A percentile compares a stretch with the other conserved stretches of the same genome.
These are phyloP conservation scores for Caenorhabditis brenneri DNA, from an alignment of 1,140 invertebrate species.

Conservation along the genomic window DNA sequence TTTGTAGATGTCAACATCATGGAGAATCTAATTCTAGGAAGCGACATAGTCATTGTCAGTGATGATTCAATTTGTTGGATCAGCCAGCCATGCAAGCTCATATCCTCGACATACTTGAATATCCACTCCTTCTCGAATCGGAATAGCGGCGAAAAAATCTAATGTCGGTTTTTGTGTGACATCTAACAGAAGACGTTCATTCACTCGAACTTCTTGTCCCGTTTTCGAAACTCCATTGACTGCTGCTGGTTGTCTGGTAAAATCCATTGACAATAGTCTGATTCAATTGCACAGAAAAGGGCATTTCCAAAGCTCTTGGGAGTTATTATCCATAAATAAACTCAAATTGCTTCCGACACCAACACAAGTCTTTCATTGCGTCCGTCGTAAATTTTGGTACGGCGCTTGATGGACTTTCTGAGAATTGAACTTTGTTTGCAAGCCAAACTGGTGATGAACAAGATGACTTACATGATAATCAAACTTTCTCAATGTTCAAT, in stretches of 20 bases:
- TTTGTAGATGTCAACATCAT: conserved; percentile 72
- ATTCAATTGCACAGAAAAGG: too few relatives aligned
- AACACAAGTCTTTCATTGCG: too few relatives aligned
- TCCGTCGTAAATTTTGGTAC: too few relatives aligned
- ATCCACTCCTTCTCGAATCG: conserved; percentile 84
- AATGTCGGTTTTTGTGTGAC: conserved; percentile 79
- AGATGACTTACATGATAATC: too few relatives aligned
- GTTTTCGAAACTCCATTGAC: conserved; percentile 82
- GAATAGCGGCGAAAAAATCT: conserved; percentile 86
- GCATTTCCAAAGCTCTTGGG: too few relatives aligned
- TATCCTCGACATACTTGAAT: conserved; percentile 94
- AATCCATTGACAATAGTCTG: too few relatives aligned
- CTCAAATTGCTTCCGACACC: too few relatives aligned
- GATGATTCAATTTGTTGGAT: conserved; percentile 85
- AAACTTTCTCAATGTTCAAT: too few relatives aligned
- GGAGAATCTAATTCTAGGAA: conserved; percentile 48
- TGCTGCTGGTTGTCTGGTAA: conserved; percentile 93
- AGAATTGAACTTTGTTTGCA: too few relatives aligned
- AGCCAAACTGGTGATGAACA: too few relatives aligned
- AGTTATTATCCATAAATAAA: too few relatives aligned
- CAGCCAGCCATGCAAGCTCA: conserved; percentile 86
- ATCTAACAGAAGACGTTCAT: conserved; percentile 88
- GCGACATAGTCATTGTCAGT: conserved; percentile 69
- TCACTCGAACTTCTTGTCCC: conserved; percentile 94
- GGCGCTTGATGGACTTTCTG: too few relatives aligned